Conservation (phyloP, 2,113 vertebrate genomes). For the Myotis yumanensis region DNA sequence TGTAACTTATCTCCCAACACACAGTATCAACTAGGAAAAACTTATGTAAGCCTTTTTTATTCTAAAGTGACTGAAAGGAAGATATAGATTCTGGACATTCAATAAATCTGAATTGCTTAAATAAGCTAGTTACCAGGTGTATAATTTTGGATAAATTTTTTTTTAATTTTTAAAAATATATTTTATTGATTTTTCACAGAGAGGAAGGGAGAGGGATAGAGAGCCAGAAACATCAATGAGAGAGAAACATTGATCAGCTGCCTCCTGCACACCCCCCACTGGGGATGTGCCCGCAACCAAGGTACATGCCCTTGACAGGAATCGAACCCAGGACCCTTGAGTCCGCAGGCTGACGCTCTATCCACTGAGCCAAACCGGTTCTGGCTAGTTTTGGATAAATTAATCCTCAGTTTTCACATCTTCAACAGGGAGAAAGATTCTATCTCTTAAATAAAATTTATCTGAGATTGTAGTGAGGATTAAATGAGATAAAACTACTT, state of each 20-base stretch:
- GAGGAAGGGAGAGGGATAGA: too few species aligned
- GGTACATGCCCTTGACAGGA: too few species aligned
- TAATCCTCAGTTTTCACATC: constrained; percentile 25
- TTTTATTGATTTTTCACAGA: too few species aligned
- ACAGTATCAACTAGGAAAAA: background rate
- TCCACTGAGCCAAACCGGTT: too few species aligned
- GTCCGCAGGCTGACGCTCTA: too few species aligned
- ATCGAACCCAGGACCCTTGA: too few species aligned
- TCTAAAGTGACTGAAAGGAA: constrained; percentile 27
- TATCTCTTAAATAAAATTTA: constrained; percentile 4
- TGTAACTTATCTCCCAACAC: constrained; percentile 19
- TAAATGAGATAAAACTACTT: constrained; percentile 5
- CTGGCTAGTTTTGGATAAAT: background rate
- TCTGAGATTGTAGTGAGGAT: background rate
- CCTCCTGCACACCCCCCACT: too few species aligned
- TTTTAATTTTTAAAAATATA: too few species aligned
- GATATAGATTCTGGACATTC: background rate
- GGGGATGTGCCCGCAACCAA: too few species aligned
- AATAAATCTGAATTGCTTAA: constrained; percentile 17
- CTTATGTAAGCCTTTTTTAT: background rate
- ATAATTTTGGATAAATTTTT: too few species aligned
- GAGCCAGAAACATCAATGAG: too few species aligned
- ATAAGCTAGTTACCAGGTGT: background rate
- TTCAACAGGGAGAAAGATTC: constrained; percentile 14
- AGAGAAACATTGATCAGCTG: too few species aligned